Conservation (phyloP, 2,113 vertebrate species). For the Peromyscus maniculatus region DNA sequence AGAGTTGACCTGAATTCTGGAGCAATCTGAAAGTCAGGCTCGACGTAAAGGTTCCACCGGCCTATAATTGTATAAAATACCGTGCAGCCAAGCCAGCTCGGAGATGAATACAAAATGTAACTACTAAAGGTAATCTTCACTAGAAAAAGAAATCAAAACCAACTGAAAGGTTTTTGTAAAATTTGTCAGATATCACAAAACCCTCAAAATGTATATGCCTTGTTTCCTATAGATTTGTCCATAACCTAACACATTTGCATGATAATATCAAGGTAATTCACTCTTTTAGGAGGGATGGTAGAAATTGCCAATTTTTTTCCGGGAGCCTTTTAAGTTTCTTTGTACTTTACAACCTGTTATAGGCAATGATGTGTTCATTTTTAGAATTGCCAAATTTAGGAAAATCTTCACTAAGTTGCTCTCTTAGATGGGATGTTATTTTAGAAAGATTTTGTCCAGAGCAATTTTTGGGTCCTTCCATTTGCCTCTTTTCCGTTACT, state of each 20-base stretch:
- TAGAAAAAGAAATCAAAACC: conserved; percentile 24
- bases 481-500: background rate
- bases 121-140: background rate
- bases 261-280: background rate
- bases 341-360: background rate
- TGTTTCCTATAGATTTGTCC: background rate
- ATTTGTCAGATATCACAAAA: background rate
- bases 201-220: background rate
- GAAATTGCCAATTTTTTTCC: conserved; percentile 24
- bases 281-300: background rate
- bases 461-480: background rate
- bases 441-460: conserved; percentile 36
- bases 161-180: background rate
- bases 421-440: background rate
- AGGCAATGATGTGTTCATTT: background rate
- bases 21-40: background rate
- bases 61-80: background rate
- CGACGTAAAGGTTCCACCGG: background rate
- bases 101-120: conserved; percentile 17
- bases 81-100: background rate
- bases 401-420: background rate
- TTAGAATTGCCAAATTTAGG: conserved; percentile 31
- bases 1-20: background rate
- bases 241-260: background rate
- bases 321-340: conserved; percentile 3